phyloP scores from a whole-genome alignment of 2,797 vertebrate species.

The Glossophaga mutica region DNA sequence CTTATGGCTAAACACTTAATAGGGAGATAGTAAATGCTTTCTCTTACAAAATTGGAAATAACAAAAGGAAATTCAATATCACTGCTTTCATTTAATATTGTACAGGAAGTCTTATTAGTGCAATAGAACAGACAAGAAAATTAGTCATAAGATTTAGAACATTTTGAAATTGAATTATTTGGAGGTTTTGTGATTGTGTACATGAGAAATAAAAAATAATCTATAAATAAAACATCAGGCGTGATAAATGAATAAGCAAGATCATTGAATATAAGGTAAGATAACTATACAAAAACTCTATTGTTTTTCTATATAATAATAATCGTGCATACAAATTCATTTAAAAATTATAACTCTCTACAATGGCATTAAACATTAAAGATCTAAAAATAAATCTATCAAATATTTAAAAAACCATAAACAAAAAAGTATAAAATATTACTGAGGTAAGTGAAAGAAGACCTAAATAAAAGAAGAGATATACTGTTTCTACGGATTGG shows the following conservation, averaged over 20 bases:
- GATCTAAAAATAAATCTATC: not conserved
- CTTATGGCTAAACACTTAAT: not conserved
- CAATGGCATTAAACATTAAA: not conserved
- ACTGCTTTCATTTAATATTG: not conserved
- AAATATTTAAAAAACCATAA: not conserved
- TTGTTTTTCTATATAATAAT: not conserved
- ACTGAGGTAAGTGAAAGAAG: not conserved
- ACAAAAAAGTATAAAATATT: conserved; percentile 3
- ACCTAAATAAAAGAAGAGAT: not conserved
- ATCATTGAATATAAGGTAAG: not conserved
- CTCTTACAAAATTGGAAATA: not conserved
- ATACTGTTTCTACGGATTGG: not conserved
- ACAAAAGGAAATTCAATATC: not conserved
- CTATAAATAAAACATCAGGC: not conserved
- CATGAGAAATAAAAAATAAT: not conserved
- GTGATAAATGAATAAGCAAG: not conserved
- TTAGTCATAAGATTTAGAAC: not conserved
- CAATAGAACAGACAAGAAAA: not conserved
- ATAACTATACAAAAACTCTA: not conserved
- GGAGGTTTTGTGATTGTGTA: not conserved
- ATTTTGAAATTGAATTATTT: not conserved
- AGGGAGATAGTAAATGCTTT: not conserved
- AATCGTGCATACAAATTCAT: not conserved
- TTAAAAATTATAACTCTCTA: not conserved
- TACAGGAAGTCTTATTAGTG: not conserved